Evolutionary conservation across 2,113 vertebrate species (phyloP), one percentile per base, ranked within the genome.

Genomic region (Arenaria interpres): DNA sequence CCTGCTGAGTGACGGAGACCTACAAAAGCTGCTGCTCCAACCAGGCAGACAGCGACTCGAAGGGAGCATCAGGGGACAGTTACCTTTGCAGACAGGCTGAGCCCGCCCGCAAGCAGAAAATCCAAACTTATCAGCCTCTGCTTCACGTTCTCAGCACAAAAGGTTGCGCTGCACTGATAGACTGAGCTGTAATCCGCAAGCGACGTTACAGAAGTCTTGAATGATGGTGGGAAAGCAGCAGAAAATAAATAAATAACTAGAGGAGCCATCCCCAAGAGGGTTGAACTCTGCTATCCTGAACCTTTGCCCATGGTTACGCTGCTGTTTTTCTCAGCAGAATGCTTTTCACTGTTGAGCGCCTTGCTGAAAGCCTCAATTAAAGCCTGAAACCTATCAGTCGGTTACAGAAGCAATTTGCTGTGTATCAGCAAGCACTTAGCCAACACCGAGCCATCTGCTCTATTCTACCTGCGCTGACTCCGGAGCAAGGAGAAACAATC

Each of bases 311-410:
- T 79, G 93, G 95, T 93, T 92, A 86, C 41, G 4, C 75, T 11
- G 74, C 79, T 94, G 87, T 85, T 93, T 94, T 91, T 93, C 82
- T 97, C 97, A 94, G 85, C 83, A 95, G 95, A 93, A 97, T 21
- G 82, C 91, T 76, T 80, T 85, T 88, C 77, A 71, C 86, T 81
- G 64, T 53, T 63, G 79, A 85, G 83, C 39, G 82, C 91, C 85
- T 88, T 54, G 87, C 91, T 96, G 96, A 97, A 96, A 96, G 96
- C 94, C 67, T 88, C 95, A 94, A 96, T 97, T 96, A 97, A 95
- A 95, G 95, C 75, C 25, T 91, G 96, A 97, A 96, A 91, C 81
- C 89, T 95, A 96, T 96, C 94, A 95, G 95, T 73, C 3, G 25
- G 91, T 73, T 82, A 66, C 95, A 95, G 91, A 64, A 95, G 94